Evolutionary conservation across 2,797 vertebrate genomes (phyloP).

Genomic region (Sebastes iracundus): DNA sequence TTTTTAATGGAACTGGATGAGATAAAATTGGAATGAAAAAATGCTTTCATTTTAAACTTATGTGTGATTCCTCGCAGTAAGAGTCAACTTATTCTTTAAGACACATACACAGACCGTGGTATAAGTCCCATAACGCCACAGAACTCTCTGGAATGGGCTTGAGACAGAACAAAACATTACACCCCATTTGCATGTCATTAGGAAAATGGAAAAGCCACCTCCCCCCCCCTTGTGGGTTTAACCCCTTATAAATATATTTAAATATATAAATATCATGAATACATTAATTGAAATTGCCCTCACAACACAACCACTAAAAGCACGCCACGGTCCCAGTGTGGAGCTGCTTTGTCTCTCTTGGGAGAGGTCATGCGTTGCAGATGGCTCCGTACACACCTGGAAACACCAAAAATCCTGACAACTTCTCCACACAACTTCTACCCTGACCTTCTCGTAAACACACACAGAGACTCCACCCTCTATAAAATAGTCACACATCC

Average conservation of each 20-base stretch:
- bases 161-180: conserved; percentile 81
- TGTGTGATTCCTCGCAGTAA: background rate
- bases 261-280: conserved; percentile 88
- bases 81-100: conserved; percentile 4
- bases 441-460: conserved; percentile 63
- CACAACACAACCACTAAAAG: conserved; percentile 67
- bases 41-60: background rate
- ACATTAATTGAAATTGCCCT: conserved; percentile 79
- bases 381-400: conserved; percentile 36
- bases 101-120: background rate
- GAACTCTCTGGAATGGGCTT: conserved; percentile 70
- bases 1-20: background rate
- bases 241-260: conserved; percentile 87
- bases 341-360: conserved; percentile 54
- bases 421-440: conserved; percentile 37
- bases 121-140: conserved; percentile 48
- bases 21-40: background rate
- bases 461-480: conserved; percentile 53
- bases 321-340: conserved; percentile 33
- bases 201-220: conserved; percentile 70
- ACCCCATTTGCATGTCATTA: conserved; percentile 86
- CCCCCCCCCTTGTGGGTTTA: conserved; percentile 78
- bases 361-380: conserved; percentile 38
- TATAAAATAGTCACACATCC: conserved; percentile 51
- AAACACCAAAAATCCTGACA: conserved; percentile 6